Conservation (phyloP, 2,113 vertebrate genomes). For the Hippopotamus amphibius region DNA sequence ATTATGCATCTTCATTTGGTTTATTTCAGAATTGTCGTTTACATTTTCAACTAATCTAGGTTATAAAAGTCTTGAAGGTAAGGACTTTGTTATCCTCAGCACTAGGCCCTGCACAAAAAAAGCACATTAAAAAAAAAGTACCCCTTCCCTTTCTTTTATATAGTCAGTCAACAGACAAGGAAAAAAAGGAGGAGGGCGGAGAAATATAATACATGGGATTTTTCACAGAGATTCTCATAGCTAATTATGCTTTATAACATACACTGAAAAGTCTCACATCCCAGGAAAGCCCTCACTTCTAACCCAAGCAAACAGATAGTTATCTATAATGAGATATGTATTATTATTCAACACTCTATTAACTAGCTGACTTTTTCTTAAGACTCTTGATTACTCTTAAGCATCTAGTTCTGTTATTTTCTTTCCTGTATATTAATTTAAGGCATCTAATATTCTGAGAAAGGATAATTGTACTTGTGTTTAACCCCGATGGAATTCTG, state of each 20-base stretch:
- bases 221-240: not conserved
- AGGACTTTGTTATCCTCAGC: not conserved
- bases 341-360: slow-evolving; percentile 33
- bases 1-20: not conserved
- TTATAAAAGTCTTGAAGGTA: not conserved
- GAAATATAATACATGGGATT: not conserved
- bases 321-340: not conserved
- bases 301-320: not conserved
- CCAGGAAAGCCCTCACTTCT: not conserved
- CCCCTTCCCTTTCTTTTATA: not conserved
- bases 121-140: not conserved
- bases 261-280: not conserved
- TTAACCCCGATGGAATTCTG: slow-evolving; percentile 5
- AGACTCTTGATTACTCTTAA: slow-evolving; percentile 24
- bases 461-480: slow-evolving; percentile 8
- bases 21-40: slow-evolving; percentile 1
- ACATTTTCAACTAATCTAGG: slow-evolving; percentile 32
- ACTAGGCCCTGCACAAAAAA: not conserved
- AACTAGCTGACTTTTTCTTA: not conserved
- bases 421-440: slow-evolving; percentile 42
- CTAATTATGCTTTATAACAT: not conserved
- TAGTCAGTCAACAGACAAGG: not conserved
- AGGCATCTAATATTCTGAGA: slow-evolving; percentile 4
- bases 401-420: slow-evolving; percentile 36
- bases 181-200: not conserved